phyloP scores from a whole-genome alignment of 2,797 vertebrate species.

The Tympanoctomys barrerae region DNA sequence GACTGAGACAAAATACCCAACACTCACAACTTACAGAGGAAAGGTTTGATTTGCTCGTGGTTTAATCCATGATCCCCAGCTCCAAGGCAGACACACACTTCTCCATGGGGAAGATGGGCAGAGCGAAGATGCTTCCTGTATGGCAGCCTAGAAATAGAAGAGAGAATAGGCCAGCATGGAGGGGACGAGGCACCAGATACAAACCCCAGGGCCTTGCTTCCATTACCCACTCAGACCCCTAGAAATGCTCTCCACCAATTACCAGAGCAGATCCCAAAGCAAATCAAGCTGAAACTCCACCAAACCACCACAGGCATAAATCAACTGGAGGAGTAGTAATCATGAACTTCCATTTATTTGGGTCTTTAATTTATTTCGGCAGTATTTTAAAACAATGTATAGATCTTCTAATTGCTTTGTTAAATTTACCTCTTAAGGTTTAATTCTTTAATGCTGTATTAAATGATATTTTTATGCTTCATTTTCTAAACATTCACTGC shows the following conservation, averaged over 20 bases:
- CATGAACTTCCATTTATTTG: background rate
- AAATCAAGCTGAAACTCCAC: background rate
- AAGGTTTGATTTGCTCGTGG: background rate
- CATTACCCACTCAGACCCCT: background rate
- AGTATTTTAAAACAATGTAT: background rate
- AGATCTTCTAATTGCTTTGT: background rate
- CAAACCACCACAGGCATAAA: background rate
- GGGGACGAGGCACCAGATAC: background rate
- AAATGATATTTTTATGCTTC: conserved; percentile 2
- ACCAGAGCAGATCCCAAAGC: background rate
- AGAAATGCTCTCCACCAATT: background rate
- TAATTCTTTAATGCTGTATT: background rate
- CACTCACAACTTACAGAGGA: background rate
- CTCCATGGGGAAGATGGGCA: background rate
- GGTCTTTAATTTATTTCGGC: too few species aligned
- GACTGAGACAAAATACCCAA: background rate
- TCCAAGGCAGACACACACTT: background rate
- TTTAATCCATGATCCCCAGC: background rate
- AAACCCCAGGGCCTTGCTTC: background rate
- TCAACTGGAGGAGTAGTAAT: background rate
- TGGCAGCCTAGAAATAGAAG: background rate
- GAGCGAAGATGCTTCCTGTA: background rate
- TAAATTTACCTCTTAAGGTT: background rate
- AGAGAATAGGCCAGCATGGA: background rate
- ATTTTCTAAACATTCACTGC: background rate